Evolutionary conservation across 35 echinoderm and acorn worm genomes (phyloP).

Genomic region (Diadema setosum): DNA sequence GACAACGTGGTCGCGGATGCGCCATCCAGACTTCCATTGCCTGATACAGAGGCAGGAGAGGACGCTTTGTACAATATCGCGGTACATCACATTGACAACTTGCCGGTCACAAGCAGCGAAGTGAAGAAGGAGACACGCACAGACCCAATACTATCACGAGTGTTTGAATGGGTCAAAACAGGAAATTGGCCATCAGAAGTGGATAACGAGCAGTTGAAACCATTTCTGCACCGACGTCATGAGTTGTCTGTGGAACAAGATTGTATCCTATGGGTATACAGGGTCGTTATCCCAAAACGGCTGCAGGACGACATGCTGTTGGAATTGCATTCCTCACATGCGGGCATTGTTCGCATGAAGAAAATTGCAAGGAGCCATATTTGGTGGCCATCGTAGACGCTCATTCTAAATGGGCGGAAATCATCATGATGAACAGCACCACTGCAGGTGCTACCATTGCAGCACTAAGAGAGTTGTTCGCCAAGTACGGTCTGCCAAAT

Average conservation of each 20-base stretch:
- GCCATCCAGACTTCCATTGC: slow-evolving; percentile 21
- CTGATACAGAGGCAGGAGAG: neutral
- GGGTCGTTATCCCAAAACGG: slow-evolving; percentile 42
- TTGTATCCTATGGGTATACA: slow-evolving; percentile 54
- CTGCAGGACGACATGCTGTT: slow-evolving; percentile 16
- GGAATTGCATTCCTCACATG: slow-evolving; percentile 55
- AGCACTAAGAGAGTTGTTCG: neutral
- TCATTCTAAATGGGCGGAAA: slow-evolving; percentile 2
- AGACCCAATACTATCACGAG: slow-evolving; percentile 18
- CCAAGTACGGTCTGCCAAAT: slow-evolving; percentile 28
- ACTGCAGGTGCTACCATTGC: neutral
- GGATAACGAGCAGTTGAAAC: slow-evolving; percentile 34
- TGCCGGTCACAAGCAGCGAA: slow-evolving; percentile 15
- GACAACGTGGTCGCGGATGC: slow-evolving; percentile 36
- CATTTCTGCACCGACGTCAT: slow-evolving; percentile 1
- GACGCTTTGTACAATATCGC: neutral
- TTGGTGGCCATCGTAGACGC: slow-evolving; percentile 60
- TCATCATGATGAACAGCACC: slow-evolving; percentile 18
- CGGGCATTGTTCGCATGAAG: slow-evolving; percentile 44
- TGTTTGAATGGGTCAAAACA: slow-evolving; percentile 4
- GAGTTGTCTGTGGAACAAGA: slow-evolving; percentile 39
- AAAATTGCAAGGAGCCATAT: slow-evolving; percentile 17
- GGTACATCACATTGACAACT: neutral
- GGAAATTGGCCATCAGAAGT: slow-evolving; percentile 45
- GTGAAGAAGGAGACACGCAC: slow-evolving; percentile 34